Percentiles rank a stretch among this genome's conserved stretches.
Evolutionary conservation across 2,797 vertebrate species (phyloP).

Genomic region (Betta splendens): DNA sequence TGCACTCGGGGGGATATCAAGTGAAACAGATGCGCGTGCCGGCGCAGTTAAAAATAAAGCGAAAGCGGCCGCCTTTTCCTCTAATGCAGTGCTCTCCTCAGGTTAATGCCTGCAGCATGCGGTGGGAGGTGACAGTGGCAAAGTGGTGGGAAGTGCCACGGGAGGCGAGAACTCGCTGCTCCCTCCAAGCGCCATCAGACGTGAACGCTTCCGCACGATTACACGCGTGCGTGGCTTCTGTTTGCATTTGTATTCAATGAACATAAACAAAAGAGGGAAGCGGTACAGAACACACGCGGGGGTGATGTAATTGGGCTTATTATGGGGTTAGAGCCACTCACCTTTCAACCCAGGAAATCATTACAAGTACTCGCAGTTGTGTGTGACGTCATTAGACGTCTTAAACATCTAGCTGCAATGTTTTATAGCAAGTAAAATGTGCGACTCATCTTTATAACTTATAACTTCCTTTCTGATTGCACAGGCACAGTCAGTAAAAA

Average conservation of each 20-base stretch:
- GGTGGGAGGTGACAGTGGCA: neutral
- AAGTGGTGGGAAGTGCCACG: constrained; percentile 15
- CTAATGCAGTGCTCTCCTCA: constrained; percentile 7
- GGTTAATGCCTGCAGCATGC: neutral
- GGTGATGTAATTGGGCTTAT: too few relatives aligned
- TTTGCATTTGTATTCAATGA: neutral
- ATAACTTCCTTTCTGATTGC: too few relatives aligned
- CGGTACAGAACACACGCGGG: too few relatives aligned
- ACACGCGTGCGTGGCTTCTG: neutral
- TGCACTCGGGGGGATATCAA: constrained; percentile 18
- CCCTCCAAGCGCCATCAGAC: constrained; percentile 9
- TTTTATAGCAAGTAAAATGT: too few relatives aligned
- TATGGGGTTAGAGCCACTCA: too few relatives aligned
- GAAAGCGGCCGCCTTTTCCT: constrained; percentile 24
- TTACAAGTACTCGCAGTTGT: too few relatives aligned
- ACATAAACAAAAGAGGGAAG: neutral
- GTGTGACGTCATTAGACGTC: too few relatives aligned
- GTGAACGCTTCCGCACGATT: constrained; percentile 8
- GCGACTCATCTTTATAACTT: too few relatives aligned
- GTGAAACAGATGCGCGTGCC: constrained; percentile 22
- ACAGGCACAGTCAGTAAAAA: too few relatives aligned
- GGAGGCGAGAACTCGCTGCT: constrained; percentile 13
- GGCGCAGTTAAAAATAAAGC: constrained; percentile 15
- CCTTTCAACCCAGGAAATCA: too few relatives aligned
- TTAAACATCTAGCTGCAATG: too few relatives aligned